A percentile compares a stretch with the other conserved stretches of the same genome.
Evolutionary conservation across 2,113 vertebrate genomes (phyloP).

Genomic region (Tachuris rubrigastra): DNA sequence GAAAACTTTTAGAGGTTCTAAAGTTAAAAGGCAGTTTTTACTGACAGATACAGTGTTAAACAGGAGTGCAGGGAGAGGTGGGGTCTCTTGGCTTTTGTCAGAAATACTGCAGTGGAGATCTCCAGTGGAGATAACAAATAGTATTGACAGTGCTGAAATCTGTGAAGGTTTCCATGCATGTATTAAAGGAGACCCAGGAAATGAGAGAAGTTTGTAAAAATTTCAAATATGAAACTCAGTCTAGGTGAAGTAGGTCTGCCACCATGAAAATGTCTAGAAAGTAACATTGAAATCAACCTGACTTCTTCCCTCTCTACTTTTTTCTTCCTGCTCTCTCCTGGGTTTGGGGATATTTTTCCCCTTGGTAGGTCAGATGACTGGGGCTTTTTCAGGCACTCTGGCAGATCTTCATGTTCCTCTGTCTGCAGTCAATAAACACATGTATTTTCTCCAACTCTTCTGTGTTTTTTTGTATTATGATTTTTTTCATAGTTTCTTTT

Average conservation of each 20-base stretch:
- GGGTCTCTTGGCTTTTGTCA: not conserved
- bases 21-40: not conserved
- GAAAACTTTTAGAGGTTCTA: not conserved
- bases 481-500: not conserved
- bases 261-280: not conserved
- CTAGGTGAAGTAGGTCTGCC: not conserved
- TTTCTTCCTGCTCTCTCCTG: not conserved
- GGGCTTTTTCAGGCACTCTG: not conserved
- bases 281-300: not conserved
- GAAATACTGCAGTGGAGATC: not conserved
- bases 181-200: not conserved
- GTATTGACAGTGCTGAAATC: not conserved
- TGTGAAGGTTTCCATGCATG: not conserved
- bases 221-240: not conserved
- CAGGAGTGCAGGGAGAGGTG: not conserved
- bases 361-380: fast-evolving
- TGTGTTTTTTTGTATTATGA: not conserved
- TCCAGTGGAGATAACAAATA: not conserved
- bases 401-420: not conserved
- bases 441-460: not conserved
- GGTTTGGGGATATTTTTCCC: not conserved
- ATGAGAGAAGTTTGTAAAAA: not conserved
- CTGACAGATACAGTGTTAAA: not conserved
- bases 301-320: not conserved
- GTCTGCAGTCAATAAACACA: not conserved